A percentile compares a stretch with the other conserved stretches of the same genome.
phyloP scores from a whole-genome alignment of 2,113 vertebrate species.

The Equus przewalskii region DNA sequence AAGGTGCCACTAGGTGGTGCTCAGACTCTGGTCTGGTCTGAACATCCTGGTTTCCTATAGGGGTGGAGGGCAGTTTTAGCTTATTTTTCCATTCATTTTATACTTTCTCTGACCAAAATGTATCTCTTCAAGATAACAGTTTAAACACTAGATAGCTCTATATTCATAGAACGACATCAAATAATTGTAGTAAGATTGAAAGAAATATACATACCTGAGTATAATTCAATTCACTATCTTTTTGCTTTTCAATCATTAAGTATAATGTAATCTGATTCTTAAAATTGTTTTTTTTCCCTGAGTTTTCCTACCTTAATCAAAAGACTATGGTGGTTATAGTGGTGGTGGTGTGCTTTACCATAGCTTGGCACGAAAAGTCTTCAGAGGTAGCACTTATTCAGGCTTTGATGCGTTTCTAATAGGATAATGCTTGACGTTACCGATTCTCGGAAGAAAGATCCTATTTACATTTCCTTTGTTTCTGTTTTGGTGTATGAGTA shows the following conservation, averaged over 20 bases:
- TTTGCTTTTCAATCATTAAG: constrained; percentile 17
- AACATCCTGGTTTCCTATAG: not conserved
- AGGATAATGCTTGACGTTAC: not conserved
- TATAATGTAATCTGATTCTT: not conserved
- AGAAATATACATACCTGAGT: not conserved
- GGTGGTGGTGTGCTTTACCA: not conserved
- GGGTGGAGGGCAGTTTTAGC: not conserved
- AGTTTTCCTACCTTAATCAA: not conserved
- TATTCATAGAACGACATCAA: constrained; percentile 4
- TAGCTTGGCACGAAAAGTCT: not conserved
- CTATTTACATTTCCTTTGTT: not conserved
- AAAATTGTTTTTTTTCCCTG: not conserved
- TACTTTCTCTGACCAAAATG: constrained; percentile 1
- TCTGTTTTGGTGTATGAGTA: not conserved
- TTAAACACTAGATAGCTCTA: constrained; percentile 24
- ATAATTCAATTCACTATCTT: not conserved
- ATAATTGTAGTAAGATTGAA: not conserved
- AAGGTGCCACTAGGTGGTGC: constrained; percentile 16
- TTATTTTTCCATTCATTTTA: constrained; percentile 33
- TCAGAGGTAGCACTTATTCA: not conserved
- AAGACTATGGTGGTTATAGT: not conserved
- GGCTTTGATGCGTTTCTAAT: not conserved
- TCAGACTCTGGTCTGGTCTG: not conserved
- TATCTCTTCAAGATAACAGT: not conserved
- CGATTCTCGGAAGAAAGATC: not conserved